Base-by-base conservation (phyloP, 2,113 vertebrate genomes). In the Xiphorhynchus elegans region DNA sequence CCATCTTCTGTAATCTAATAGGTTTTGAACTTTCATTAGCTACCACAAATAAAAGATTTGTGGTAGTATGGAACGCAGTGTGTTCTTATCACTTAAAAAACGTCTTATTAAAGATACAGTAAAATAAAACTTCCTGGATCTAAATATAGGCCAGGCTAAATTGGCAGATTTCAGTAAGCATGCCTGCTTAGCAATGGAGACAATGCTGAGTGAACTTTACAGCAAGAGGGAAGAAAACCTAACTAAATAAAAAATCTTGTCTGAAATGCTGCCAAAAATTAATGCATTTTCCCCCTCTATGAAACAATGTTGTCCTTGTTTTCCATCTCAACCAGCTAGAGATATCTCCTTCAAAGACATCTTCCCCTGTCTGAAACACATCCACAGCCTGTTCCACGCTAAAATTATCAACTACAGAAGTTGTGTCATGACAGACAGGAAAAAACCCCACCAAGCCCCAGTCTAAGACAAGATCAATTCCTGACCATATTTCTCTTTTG, bases 181-280 rank as follows among this genome's bases (percentile, higher is more conserved):
- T 60, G 55, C 33, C 94, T 95, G 67, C 96, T 89, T 97, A 74
- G 90, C 88, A 95, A 96, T 87, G 85, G 86, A 87, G 80, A 88
- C 35, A 89, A 83, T 96, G 56, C 66, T 95, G 78, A 78, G 66
- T 90, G 87, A 97, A 95, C n/a, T 89, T 92, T 76, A 91, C 37
- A 87, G 63, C n/a, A 88, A 94, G 40, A 79, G n/a, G 7, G 7
- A 83, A 93, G 84, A 94, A 73, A 85, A 40, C 14, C 70, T 90
- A 85, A 87, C 84, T 70, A 77, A 95, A 95, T 91, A 87, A 94
- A 97, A 93, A 90, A 84, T 25, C 19, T 90, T 89, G 9, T 76
- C 91, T 97, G 92, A 94, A 93, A 94, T 82, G 67, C 58, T 93
- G 84, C 90, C 92, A 96, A 95, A 88, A 88, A 40, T 72, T 87